phyloP scores from a whole-genome alignment of 92 coral and sea anemone genomes.

The Heliopora coerulea region DNA sequence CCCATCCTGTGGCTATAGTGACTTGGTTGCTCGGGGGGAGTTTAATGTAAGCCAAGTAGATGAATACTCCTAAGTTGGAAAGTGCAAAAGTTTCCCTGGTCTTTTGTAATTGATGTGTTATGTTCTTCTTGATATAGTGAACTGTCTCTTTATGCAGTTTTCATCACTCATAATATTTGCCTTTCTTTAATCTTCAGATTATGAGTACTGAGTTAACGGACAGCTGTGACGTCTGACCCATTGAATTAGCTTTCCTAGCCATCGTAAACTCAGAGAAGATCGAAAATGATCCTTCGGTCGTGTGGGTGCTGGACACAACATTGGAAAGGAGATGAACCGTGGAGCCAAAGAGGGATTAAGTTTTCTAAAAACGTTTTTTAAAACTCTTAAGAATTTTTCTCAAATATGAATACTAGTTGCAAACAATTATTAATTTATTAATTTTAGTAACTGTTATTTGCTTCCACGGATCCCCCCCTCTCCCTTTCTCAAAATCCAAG shows the following conservation, averaged over 20 bases:
- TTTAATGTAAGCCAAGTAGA: no score
- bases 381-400: conserved; percentile 11
- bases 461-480: not conserved
- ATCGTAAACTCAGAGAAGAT: not conserved
- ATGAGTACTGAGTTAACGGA: conserved; percentile 3
- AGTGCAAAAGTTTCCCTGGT: no score
- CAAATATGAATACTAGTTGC: not conserved
- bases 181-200: not conserved
- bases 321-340: not conserved
- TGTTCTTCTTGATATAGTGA: no score
- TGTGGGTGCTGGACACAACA: not conserved
- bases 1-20: no score
- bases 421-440: conserved; percentile 30
- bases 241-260: not conserved
- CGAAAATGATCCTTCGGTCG: not conserved
- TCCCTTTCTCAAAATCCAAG: not conserved
- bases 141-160: no score
- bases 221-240: conserved; percentile 2
- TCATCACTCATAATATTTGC: not conserved
- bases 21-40: no score
- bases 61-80: no score
- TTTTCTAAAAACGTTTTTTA: conserved; percentile 9
- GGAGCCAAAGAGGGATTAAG: conserved; percentile 13
- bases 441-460: conserved; percentile 1
- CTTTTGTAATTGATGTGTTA: no score